Evolutionary conservation across 2,888 invertebrate genomes (phyloP), one percentile per base, ranked within the genome.

Genomic region (Noctua comes): DNA sequence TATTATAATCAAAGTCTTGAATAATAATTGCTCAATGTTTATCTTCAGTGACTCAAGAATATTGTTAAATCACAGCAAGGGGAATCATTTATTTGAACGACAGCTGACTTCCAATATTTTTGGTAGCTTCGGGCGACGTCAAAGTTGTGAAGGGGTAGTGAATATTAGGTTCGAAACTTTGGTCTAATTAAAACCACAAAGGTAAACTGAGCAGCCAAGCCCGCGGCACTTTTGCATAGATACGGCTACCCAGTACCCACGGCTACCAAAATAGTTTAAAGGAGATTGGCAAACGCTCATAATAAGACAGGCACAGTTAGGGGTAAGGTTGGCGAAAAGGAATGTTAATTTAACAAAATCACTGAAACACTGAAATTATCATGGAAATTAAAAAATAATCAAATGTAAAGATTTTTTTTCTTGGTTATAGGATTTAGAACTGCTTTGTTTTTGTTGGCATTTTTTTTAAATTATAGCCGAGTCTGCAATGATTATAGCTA

Each of bases 141-240:
- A 59, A 73, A 27, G 21, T 54, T 36, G 18, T 51, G 18, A 27
- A 51, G 10, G 2, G 57, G 8, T 57, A 18, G 40, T 48, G 24
- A 57, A 68, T 68, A 27, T 62, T 54, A 51, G n/a, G 16, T 68
- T 68, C 24, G 64, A 48, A 36, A 18, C 21, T 36, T 64, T 36
- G 31, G 13, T 64, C 64, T 24, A 48, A 48, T 48, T 48, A 68
- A 43, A 36, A n/a, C 24, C 46, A 48, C 68, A 83, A 72, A 64
- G 71, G 62, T 62, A 51, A 64, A 24, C 27, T 8, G 21, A 76
- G 4, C 8, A 16, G 16, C 54, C 48, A 6, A 16, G 16, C 59
- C 48, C 13, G 21, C 11, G 51, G 65, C 27, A 10, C 18, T 16
- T 13, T 59, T 43, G 13, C 18, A 36, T n/a, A 8, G 21, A 8